phyloP scores from a whole-genome alignment of 2,797 vertebrate genomes.

The Rachycentron canadum region DNA sequence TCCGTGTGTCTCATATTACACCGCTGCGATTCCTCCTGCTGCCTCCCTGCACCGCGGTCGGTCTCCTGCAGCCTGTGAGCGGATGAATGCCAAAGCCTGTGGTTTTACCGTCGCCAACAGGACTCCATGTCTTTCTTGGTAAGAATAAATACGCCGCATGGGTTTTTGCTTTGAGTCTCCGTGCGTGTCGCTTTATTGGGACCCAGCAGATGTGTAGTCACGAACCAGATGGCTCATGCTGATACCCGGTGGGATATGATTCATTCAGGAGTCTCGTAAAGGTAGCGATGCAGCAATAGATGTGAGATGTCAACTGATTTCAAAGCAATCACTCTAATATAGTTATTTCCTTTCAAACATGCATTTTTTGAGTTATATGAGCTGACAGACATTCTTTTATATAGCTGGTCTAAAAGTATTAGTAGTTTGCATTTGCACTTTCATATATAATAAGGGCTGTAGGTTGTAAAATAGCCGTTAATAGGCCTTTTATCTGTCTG shows the following conservation, averaged over 20 bases:
- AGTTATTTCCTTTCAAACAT: neutral
- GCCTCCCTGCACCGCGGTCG: conserved; percentile 27
- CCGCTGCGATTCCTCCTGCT: conserved; percentile 16
- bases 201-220: conserved; percentile 31
- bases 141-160: conserved; percentile 76
- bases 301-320: neutral
- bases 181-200: conserved; percentile 11
- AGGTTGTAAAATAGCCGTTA: neutral
- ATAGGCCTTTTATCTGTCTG: neutral
- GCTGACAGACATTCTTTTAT: neutral
- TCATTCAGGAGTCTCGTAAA: neutral
- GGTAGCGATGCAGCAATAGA: neutral
- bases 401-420: neutral
- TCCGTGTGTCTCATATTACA: conserved; percentile 49
- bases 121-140: conserved; percentile 99
- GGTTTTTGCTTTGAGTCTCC: conserved; percentile 3
- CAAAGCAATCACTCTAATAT: neutral
- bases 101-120: conserved; percentile 79
- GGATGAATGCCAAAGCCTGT: conserved; percentile 86
- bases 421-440: neutral
- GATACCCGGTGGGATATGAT: conserved; percentile 15
- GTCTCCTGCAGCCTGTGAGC: conserved; percentile 68
- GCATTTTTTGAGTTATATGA: neutral
- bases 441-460: neutral
- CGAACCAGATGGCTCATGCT: conserved; percentile 35